Percentiles rank a stretch among this genome's conserved stretches.
phyloP scores from a whole-genome alignment of 2,888 invertebrate genomes.

The Andricus quercusramuli region DNA sequence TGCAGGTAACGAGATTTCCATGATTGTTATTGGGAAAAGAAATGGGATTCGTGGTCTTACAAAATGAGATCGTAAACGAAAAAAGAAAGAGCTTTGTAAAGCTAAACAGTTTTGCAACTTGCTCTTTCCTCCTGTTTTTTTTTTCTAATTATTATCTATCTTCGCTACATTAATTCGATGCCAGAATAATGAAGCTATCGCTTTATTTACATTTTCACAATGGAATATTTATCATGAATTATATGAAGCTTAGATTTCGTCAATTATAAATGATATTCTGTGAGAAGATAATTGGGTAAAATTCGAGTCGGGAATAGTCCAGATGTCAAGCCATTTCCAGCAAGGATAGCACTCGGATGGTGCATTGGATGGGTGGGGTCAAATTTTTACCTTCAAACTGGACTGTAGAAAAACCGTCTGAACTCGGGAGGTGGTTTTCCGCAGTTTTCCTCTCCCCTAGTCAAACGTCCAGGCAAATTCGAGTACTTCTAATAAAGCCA shows the following conservation, averaged over 20 bases:
- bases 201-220: not conserved
- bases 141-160: not conserved
- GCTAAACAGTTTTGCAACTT: conserved; percentile 3
- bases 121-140: not conserved
- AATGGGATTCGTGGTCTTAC: conserved; percentile 10
- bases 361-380: too few species aligned
- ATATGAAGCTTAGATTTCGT: not conserved
- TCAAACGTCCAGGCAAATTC: too few species aligned
- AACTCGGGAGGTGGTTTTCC: too few species aligned
- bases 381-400: too few species aligned
- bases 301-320: not conserved
- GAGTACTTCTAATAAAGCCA: too few species aligned
- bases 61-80: conserved; percentile 34
- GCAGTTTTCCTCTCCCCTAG: too few species aligned
- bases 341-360: too few species aligned
- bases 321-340: too few species aligned
- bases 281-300: not conserved
- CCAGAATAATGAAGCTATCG: not conserved
- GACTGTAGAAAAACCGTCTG: too few species aligned
- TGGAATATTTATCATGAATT: not conserved
- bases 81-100: conserved; percentile 11
- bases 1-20: conserved; percentile 28
- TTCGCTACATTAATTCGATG: not conserved
- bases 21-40: conserved; percentile 28
- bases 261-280: not conserved